Base-by-base conservation (phyloP, 2,888 invertebrate species). In the Phaonia tiefii region DNA sequence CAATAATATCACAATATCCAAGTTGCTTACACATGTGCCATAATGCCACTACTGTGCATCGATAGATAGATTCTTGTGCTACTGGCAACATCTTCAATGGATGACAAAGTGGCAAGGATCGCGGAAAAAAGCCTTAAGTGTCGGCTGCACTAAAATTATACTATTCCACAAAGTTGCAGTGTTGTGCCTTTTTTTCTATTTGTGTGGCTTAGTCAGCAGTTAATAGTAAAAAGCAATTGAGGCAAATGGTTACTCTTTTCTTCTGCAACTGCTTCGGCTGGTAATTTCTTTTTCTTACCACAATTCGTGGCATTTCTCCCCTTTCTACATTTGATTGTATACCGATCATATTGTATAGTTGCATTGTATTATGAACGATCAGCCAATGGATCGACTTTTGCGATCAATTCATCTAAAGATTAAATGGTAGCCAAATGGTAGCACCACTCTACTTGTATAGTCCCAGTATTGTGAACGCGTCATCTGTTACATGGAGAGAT, bases 331-430 rank as follows among this genome's bases (percentile, higher is more conserved):
- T 39, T 63, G 20, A 42, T 11, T 37, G 58, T 58, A 37, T 31
- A 10, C 10, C 20, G 17, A 60, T 63, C 20, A 42, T 42, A 54
- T 42, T 42, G 2, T 37, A 63, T 22, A 63, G 11, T 25, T n/a
- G 13, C 11, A 63, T 63, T 42, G 42, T 13, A 42, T 10, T 20
- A 17, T 37, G 22, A 56, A 10, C 60, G 31, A 60, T 5, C 39
- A 60, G 39, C 37, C 37, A 15, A 17, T 31, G 37, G 37, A 11
- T 2, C 60, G 37, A 2, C 1, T 20, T 20, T 1, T 60, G 20
- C 60, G 39, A 39, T 60, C 60, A 60, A 60, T 39, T 60, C 60
- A 63, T 63, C 20, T 39, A 20, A 42, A 42, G 13, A 63, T 60
- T 37, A 37, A 37, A 37, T 39, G 15, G 60, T 60, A 60, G 60